Percentiles rank a stretch among this genome's conserved stretches.
Evolutionary conservation across 1,140 invertebrate species (phyloP).

Genomic region (Temnothorax nylanderi): DNA sequence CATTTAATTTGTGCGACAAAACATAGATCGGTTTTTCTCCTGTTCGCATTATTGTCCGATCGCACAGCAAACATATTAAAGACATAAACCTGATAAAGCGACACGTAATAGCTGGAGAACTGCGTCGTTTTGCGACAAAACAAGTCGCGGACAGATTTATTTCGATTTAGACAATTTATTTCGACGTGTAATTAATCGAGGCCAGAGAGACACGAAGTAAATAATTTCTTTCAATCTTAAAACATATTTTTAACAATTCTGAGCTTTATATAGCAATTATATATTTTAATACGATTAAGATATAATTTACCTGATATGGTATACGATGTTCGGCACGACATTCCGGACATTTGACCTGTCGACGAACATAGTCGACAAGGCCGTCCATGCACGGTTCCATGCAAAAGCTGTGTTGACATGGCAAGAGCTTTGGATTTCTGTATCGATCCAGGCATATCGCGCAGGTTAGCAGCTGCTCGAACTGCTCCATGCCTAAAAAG

Average conservation of each 20-base stretch:
- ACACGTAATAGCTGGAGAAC: constrained; percentile 2
- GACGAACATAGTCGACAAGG: constrained; percentile 96
- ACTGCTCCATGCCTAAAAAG: constrained; percentile 93
- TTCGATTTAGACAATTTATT: background rate
- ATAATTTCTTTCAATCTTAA: background rate
- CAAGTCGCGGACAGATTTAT: background rate
- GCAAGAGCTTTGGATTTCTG: constrained; percentile 98
- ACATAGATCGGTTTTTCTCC: background rate
- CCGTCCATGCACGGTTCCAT: constrained; percentile 99
- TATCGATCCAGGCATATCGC: constrained; percentile 99
- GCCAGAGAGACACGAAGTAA: background rate
- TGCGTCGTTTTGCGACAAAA: background rate
- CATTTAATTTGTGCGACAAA: constrained; percentile 34
- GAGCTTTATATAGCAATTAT: background rate
- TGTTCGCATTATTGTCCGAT: background rate
- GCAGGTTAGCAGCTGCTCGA: constrained; percentile 98
- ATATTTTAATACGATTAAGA: background rate
- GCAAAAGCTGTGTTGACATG: constrained; percentile 99
- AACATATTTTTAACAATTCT: background rate
- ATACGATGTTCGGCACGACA: constrained; percentile 98
- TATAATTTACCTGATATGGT: constrained; percentile 91
- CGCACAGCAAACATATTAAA: constrained; percentile 13
- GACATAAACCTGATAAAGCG: constrained; percentile 9
- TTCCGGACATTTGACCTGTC: constrained; percentile 99
- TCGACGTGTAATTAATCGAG: background rate